phyloP scores from a whole-genome alignment of 1,140 invertebrate species.

The Musca domestica region DNA sequence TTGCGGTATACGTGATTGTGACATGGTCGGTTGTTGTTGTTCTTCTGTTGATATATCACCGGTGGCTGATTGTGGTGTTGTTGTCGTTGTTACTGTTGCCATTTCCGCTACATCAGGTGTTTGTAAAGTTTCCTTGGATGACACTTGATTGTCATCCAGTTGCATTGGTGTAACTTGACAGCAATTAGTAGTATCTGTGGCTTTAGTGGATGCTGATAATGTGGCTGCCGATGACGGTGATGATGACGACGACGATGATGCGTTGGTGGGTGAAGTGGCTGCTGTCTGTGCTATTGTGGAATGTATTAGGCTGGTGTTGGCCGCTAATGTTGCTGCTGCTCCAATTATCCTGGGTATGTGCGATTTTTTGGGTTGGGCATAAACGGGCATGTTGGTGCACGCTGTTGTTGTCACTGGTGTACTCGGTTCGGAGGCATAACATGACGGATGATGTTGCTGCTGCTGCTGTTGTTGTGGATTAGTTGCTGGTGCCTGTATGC shows the following conservation, averaged over 20 bases:
- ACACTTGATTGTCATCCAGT: constrained; percentile 24
- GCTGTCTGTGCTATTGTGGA: background rate
- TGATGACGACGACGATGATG: background rate
- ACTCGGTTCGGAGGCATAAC: constrained; percentile 2
- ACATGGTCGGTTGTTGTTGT: constrained; percentile 7
- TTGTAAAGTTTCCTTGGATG: constrained; percentile 23
- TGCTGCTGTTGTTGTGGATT: background rate
- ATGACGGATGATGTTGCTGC: constrained; percentile 23
- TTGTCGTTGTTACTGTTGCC: background rate
- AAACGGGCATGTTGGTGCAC: constrained; percentile 36
- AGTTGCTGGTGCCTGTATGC: constrained; percentile 32
- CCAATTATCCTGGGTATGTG: background rate
- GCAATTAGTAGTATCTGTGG: constrained; percentile 18
- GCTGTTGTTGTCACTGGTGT: constrained; percentile 37
- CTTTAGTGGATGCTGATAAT: background rate
- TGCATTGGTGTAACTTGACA: constrained; percentile 12
- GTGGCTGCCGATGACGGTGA: background rate
- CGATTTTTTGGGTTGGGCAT: constrained; percentile 43
- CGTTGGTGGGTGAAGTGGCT: background rate
- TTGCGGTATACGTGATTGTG: constrained; percentile 23
- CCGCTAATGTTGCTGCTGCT: background rate
- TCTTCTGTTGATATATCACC: background rate
- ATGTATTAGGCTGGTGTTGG: background rate
- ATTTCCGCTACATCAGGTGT: constrained; percentile 15
- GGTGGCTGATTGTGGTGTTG: background rate